Conservation (phyloP, 2,888 invertebrate genomes). For the Lapara coniferarum region DNA sequence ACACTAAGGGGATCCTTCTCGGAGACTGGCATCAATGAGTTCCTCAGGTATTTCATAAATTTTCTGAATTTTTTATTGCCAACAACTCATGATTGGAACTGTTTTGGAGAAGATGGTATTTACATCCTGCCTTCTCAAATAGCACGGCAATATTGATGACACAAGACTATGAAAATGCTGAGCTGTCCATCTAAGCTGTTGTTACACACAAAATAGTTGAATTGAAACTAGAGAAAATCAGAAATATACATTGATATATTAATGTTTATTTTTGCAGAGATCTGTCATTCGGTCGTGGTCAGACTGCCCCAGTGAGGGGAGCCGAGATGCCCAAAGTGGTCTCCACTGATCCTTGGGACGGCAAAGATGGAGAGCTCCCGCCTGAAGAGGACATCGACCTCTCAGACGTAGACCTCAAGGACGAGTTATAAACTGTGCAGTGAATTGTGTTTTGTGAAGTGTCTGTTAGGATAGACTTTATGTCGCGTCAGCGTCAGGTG, state of each 20-base stretch:
- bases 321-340: constrained; percentile 89
- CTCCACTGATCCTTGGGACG: constrained; percentile 93
- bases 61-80: neutral
- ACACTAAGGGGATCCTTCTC: constrained; percentile 97
- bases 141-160: too few species aligned
- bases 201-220: too few species aligned
- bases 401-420: constrained; percentile 93
- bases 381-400: constrained; percentile 95
- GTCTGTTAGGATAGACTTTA: neutral
- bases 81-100: too few species aligned
- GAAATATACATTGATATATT: neutral
- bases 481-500: too few species aligned
- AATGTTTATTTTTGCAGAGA: constrained; percentile 82
- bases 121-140: too few species aligned
- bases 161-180: too few species aligned
- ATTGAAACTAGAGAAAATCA: constrained; percentile 26
- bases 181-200: too few species aligned
- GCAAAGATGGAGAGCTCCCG: constrained; percentile 95
- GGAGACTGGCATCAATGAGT: constrained; percentile 97
- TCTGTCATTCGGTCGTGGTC: constrained; percentile 95
- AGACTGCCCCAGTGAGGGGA: constrained; percentile 93
- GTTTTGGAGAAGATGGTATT: too few species aligned
- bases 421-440: constrained; percentile 85
- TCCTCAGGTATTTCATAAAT: constrained; percentile 84
- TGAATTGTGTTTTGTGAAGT: constrained; percentile 4